phyloP scores from a whole-genome alignment of 2,797 vertebrate genomes.

The Helostoma temminkii region DNA sequence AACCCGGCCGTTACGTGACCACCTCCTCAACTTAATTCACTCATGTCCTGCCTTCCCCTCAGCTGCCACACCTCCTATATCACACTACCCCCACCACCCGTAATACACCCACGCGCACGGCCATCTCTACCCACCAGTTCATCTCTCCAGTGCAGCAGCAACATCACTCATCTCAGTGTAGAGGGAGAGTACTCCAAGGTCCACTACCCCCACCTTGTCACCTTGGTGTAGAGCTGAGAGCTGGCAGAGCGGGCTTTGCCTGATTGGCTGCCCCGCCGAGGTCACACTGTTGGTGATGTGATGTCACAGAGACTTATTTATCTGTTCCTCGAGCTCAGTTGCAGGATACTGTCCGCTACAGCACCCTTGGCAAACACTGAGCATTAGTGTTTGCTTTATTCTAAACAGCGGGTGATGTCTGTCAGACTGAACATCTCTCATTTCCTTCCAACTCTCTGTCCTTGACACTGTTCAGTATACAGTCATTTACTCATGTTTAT shows the following conservation, averaged over 20 bases:
- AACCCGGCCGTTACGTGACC: constrained; percentile 80
- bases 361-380: background rate
- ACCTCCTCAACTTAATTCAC: constrained; percentile 79
- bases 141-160: constrained; percentile 39
- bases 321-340: constrained; percentile 31
- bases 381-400: too few species aligned
- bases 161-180: constrained; percentile 58
- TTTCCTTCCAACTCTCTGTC: background rate
- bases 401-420: too few species aligned
- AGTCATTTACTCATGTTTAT: background rate
- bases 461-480: background rate
- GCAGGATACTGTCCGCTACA: constrained; percentile 6
- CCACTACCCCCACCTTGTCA: constrained; percentile 46
- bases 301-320: constrained; percentile 56
- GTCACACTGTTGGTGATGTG: constrained; percentile 33
- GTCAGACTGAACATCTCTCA: too few species aligned
- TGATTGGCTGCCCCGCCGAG: constrained; percentile 54
- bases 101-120: background rate
- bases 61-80: constrained; percentile 48
- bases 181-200: constrained; percentile 51
- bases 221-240: constrained; percentile 46
- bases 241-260: background rate
- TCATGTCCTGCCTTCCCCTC: constrained; percentile 66
- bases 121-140: constrained; percentile 28
- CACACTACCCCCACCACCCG: constrained; percentile 14